phyloP scores from a whole-genome alignment of 1,140 invertebrate species.

The Leptopilina boulardi region DNA sequence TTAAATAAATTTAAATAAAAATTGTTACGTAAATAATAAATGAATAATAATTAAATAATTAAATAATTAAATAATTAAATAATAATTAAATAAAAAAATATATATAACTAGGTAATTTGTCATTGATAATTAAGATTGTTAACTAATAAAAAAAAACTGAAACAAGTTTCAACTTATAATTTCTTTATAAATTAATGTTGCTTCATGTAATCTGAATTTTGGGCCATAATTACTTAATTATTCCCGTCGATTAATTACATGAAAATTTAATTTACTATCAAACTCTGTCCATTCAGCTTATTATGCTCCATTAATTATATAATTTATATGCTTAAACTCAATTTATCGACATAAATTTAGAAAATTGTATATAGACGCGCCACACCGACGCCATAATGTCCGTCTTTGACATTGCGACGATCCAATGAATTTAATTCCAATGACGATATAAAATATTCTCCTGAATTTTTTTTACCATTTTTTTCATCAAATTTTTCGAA shows the following conservation, averaged over 20 bases:
- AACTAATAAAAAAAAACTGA: no score
- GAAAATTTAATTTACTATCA: background rate
- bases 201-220: background rate
- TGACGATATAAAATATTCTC: background rate
- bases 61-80: no score
- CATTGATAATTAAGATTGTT: no score
- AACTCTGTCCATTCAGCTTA: background rate
- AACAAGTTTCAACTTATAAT: no score
- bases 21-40: no score
- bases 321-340: background rate
- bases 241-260: constrained; percentile 10
- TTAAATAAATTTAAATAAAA: no score
- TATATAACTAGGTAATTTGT: no score
- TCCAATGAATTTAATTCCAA: background rate
- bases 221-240: background rate
- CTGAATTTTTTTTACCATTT: no score
- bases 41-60: no score
- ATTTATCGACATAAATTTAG: constrained; percentile 6
- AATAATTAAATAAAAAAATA: no score
- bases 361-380: background rate
- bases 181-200: background rate
- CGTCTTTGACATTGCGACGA: background rate
- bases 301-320: constrained; percentile 18
- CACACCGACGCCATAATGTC: background rate
- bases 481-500: no score